Conservation (phyloP, 64 coral and sea anemone genomes). For the Porites lutea region DNA sequence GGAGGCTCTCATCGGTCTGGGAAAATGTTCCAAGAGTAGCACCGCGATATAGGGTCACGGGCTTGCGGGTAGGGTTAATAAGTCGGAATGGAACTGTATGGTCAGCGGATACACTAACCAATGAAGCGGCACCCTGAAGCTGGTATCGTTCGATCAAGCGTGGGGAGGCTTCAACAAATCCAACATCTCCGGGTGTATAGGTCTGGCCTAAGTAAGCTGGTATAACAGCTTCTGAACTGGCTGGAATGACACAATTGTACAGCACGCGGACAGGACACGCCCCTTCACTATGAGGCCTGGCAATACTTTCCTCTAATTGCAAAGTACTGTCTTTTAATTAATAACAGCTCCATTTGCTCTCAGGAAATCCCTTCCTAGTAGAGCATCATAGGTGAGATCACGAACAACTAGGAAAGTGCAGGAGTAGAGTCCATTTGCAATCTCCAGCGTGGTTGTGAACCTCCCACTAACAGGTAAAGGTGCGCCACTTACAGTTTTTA, state of each 20-base stretch:
- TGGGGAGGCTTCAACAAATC: background rate
- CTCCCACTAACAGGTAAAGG: no score
- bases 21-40: background rate
- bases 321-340: no score
- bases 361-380: no score
- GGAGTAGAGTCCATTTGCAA: no score
- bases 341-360: no score
- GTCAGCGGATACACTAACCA: background rate
- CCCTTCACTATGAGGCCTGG: no score
- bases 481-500: no score
- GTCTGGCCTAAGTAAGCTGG: background rate
- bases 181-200: background rate
- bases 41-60: background rate
- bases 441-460: no score
- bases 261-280: background rate
- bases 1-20: no score
- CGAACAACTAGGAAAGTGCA: no score
- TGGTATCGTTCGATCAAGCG: conserved; percentile 12
- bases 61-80: conserved; percentile 7
- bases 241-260: background rate
- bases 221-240: background rate
- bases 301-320: no score
- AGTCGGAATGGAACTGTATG: background rate
- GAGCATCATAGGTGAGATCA: no score
- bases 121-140: background rate